Base-by-base conservation (phyloP, 2,113 vertebrate genomes). In the Albula goreensis region DNA sequence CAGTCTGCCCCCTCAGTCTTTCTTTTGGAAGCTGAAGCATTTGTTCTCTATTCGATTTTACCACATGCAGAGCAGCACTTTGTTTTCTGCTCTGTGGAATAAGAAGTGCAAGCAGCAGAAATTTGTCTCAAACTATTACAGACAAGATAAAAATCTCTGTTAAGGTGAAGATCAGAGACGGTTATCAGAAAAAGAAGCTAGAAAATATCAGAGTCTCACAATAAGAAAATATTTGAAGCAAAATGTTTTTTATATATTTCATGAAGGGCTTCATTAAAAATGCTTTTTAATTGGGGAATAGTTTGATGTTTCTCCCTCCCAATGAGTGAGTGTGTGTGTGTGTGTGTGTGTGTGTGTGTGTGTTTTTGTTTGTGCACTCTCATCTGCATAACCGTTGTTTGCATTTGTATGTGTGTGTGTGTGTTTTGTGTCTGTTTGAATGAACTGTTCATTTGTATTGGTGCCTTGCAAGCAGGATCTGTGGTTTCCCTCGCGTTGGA, bases 21-120 rank as follows among this genome's bases (percentile, higher is more conserved):
- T n/a, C 4, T 57, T 22, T 50, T n/a, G 13, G 3, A 10, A n/a
- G 60, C 15, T n/a, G 13, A 9, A 9, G 3, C 22, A 19, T 31
- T 31, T 74, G 70, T 7, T 74, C 83, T 85, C 48, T 25, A 57
- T 85, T 85, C 49, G 77, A 19, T 81, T 81, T 52, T 48, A 81
- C 17, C 49, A 19, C 15, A 4, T 74, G 22, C 49, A 53, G 51
- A 53, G 25, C 52, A 74, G 22, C 22, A 10, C 17, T 78, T 78
- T 85, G 74, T 79, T 79, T 19, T 49, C 15, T 50, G 41, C 10
- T 79, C 41, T 49, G 50, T 2, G 17, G 78, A 48, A 79, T 74
- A 57, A 41, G 53, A 66, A 84, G 17, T 60, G 4, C 63, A 70
- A n/a, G 8, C 4, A n/a, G 63, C 3, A 70, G 4, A 70, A 70